phyloP scores from a whole-genome alignment of 1,140 invertebrate species.

The Papilio machaon region DNA sequence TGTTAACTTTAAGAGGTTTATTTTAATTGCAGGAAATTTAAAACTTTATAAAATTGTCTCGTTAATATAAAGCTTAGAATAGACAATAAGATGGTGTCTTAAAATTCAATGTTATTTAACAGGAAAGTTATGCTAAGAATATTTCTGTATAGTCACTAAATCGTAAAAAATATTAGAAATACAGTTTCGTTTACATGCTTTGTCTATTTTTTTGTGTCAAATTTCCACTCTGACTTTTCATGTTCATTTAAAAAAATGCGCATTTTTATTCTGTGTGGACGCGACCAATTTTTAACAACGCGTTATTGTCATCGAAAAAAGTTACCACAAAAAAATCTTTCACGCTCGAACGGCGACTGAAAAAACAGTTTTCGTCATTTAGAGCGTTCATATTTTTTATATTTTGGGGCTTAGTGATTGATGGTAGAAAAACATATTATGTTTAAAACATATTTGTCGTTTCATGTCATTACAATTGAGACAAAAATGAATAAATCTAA shows the following conservation, averaged over 20 bases:
- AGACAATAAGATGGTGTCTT: no score
- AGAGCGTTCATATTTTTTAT: not conserved
- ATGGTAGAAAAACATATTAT: not conserved
- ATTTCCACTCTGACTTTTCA: constrained; percentile 1
- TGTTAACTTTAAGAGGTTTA: no score
- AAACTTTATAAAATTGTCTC: no score
- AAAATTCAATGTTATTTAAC: no score
- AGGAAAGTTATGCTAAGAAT: not conserved
- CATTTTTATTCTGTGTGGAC: constrained; percentile 21
- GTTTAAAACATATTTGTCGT: not conserved
- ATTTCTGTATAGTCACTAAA: not conserved
- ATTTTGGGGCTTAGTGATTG: not conserved
- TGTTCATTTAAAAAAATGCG: constrained; percentile 31
- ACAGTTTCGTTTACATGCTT: not conserved
- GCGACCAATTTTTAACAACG: constrained; percentile 28
- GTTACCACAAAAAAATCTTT: constrained; percentile 28
- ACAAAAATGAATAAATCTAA: no score
- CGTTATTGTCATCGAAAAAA: constrained; percentile 26
- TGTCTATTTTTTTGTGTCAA: not conserved
- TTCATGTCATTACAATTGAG: not conserved
- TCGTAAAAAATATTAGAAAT: not conserved
- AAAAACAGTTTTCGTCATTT: constrained; percentile 3
- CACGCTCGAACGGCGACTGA: constrained; percentile 10
- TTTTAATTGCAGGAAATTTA: no score
- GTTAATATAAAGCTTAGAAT: no score